A percentile compares a stretch with the other conserved stretches of the same genome.
These are phyloP conservation scores for Liposcelis brunnea DNA, from an alignment of 2,888 invertebrate genomes.

Conservation along the genomic window DNA sequence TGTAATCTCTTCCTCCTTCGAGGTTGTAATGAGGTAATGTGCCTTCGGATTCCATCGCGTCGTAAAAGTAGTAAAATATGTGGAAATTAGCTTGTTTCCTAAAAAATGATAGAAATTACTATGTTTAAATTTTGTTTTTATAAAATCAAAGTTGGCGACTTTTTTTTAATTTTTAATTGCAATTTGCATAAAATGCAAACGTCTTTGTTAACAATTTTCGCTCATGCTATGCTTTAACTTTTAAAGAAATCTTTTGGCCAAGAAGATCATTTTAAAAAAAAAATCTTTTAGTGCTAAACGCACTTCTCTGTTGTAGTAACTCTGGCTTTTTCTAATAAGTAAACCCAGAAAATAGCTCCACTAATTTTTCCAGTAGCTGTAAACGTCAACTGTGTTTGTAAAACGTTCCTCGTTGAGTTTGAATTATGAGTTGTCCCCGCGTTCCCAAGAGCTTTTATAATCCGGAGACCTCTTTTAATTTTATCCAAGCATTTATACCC, in stretches of 20 bases:
- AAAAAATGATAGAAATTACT: constrained; percentile 21
- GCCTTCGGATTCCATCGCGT: constrained; percentile 54
- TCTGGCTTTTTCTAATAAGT: constrained; percentile 76
- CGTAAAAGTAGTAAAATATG: constrained; percentile 78
- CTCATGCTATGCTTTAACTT: too few species aligned
- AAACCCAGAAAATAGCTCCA: constrained; percentile 72
- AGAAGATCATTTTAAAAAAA: too few species aligned
- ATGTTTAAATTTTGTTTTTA: too few species aligned
- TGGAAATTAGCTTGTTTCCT: constrained; percentile 80
- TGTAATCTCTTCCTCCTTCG: constrained; percentile 48
- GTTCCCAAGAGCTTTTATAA: constrained; percentile 63
- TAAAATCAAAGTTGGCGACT: constrained; percentile 12
- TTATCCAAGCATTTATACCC: constrained; percentile 43
- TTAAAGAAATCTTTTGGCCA: too few species aligned
- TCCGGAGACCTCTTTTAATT: constrained; percentile 45
- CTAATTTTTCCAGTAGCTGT: constrained; percentile 73
- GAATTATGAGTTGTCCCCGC: constrained; percentile 72
- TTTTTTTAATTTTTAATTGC: constrained; percentile 6
- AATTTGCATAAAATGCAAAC: constrained; percentile 7
- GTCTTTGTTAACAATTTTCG: not conserved
- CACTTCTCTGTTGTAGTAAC: constrained; percentile 63
- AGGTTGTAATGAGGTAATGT: constrained; percentile 48
- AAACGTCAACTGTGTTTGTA: constrained; percentile 68
- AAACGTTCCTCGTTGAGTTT: constrained; percentile 68
- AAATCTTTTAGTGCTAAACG: not conserved